A percentile compares a stretch with the other conserved stretches of the same genome.
phyloP scores from a whole-genome alignment of 2,888 invertebrate genomes.

The Galerucella pusilla region DNA sequence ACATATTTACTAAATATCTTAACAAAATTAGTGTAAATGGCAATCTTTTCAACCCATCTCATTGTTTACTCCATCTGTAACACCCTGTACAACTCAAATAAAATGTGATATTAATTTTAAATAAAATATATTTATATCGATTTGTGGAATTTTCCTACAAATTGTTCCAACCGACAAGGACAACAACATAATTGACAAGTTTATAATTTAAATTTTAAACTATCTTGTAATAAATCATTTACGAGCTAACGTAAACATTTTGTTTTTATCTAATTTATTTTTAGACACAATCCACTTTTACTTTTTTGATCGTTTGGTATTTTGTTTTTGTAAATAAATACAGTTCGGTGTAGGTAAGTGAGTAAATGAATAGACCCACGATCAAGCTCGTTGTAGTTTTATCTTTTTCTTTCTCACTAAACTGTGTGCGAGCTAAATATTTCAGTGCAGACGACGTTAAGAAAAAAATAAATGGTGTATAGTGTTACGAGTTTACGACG shows the following conservation, averaged over 20 bases:
- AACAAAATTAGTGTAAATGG: background rate
- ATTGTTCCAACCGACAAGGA: background rate
- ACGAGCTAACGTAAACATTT: background rate
- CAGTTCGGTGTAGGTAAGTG: background rate
- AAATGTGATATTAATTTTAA: background rate
- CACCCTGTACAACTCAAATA: background rate
- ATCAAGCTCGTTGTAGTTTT: background rate
- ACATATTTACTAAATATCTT: background rate
- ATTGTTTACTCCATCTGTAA: too few species aligned
- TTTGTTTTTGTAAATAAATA: slow-evolving; percentile 14
- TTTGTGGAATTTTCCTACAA: slow-evolving; percentile 12
- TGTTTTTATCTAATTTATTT: slow-evolving; percentile 12
- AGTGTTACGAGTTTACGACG: slow-evolving; percentile 57
- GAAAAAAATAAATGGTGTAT: slow-evolving; percentile 39
- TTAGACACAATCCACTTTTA: slow-evolving; percentile 8
- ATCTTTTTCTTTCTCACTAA: background rate
- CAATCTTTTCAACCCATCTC: too few species aligned
- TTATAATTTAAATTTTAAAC: slow-evolving; percentile 1
- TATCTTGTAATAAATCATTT: background rate
- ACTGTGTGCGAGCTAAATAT: slow-evolving; percentile 14
- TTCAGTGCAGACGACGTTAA: slow-evolving; percentile 30
- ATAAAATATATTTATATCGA: background rate
- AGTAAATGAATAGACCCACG: background rate
- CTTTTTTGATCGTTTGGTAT: slow-evolving; percentile 7
- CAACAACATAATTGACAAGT: background rate